phyloP scores from a whole-genome alignment of 2,888 invertebrate genomes.

The Hypercompe scribonia region DNA sequence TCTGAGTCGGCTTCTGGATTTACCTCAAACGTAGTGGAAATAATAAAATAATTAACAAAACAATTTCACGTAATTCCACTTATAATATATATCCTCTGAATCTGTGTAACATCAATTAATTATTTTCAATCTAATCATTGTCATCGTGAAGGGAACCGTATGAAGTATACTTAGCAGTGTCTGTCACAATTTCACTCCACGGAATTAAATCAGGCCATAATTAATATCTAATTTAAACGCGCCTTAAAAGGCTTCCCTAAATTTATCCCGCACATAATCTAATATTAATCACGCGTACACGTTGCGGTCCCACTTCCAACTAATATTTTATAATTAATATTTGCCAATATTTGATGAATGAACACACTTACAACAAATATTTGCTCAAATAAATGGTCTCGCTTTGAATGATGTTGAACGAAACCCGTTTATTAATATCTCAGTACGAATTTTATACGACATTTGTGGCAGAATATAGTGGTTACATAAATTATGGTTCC shows the following conservation, averaged over 20 bases:
- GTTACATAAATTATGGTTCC: neutral
- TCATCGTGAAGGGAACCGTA: neutral
- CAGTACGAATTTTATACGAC: neutral
- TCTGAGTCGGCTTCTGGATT: too few species aligned
- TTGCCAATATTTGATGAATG: neutral
- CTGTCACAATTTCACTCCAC: neutral
- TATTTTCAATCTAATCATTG: neutral
- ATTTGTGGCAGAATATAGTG: neutral
- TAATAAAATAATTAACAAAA: neutral
- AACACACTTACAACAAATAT: neutral
- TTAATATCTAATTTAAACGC: neutral
- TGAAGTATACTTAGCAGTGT: neutral
- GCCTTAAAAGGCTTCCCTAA: neutral
- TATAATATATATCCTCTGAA: neutral
- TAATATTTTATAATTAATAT: slow-evolving; percentile 1
- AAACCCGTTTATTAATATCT: neutral
- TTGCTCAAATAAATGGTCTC: neutral
- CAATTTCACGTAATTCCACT: neutral
- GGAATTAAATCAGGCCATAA: neutral
- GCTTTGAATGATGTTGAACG: neutral
- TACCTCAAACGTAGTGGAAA: too few species aligned
- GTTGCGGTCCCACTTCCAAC: neutral
- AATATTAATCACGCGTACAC: slow-evolving; percentile 1
- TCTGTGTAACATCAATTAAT: neutral
- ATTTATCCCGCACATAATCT: neutral